Conservation (phyloP, 2,888 invertebrate species). For the Tuberolachnus salignus region DNA sequence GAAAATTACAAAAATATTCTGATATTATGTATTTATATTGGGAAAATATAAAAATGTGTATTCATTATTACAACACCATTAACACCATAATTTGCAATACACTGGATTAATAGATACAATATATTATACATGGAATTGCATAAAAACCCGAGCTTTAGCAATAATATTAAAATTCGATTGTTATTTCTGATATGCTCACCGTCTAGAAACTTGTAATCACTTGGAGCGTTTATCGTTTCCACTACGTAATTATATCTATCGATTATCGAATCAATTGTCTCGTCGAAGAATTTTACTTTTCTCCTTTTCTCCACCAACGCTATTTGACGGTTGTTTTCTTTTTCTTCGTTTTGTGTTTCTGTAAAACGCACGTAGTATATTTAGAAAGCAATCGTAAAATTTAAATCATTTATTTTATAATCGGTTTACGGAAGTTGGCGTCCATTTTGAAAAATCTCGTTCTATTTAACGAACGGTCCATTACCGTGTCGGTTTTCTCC, state of each 20-base stretch:
- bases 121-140: no score
- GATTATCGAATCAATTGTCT: constrained; percentile 21
- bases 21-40: no score
- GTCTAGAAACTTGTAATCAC: constrained; percentile 46
- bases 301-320: constrained; percentile 18
- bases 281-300: constrained; percentile 20
- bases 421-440: constrained; percentile 3
- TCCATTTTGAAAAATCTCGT: constrained; percentile 40
- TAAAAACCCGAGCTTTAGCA: no score
- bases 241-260: constrained; percentile 26
- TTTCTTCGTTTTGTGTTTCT: constrained; percentile 15
- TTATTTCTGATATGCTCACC: constrained; percentile 7
- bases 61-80: constrained; percentile 7
- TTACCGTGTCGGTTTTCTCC: constrained; percentile 44
- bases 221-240: constrained; percentile 34
- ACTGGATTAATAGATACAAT: no score
- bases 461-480: constrained; percentile 43
- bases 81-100: no score
- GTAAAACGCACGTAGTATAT: not conserved
- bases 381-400: not conserved
- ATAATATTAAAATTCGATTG: no score
- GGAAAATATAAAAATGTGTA: no score
- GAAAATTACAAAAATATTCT: no score
- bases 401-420: not conserved
- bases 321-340: constrained; percentile 25